Evolutionary conservation across 1,140 invertebrate genomes (phyloP).

Genomic region (Drosophila ohnishii): DNA sequence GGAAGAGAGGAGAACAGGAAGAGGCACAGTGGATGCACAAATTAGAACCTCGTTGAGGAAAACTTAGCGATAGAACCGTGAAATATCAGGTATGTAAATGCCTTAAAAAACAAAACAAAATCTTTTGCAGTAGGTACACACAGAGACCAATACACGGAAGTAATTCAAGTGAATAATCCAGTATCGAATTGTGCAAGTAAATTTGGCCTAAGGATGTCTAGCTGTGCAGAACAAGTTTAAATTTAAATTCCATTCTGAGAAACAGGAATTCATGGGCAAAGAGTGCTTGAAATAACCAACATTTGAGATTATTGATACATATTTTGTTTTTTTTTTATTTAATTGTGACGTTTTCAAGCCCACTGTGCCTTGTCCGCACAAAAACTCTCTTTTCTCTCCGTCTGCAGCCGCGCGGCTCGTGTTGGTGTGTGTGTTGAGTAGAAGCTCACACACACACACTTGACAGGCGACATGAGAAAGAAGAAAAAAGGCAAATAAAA

Average conservation of each 20-base stretch:
- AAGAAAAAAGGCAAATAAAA: constrained; percentile 60
- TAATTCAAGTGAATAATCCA: not conserved
- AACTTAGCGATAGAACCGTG: not conserved
- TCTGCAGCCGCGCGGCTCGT: constrained; percentile 25
- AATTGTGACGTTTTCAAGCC: not conserved
- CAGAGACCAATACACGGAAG: not conserved
- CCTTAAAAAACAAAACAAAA: not conserved
- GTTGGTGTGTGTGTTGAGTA: constrained; percentile 46
- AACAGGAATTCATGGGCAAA: not conserved
- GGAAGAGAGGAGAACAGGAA: constrained; percentile 9
- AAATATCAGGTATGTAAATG: constrained; percentile 1
- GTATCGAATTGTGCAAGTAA: not conserved
- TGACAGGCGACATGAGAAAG: constrained; percentile 19
- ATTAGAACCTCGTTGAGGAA: not conserved
- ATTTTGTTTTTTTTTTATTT: not conserved
- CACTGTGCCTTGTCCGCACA: constrained; percentile 43
- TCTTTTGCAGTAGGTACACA: not conserved
- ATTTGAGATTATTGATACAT: not conserved
- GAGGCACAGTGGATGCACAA: constrained; percentile 26
- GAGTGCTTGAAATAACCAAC: not conserved
- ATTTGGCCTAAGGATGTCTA: no score
- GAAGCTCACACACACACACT: constrained; percentile 51
- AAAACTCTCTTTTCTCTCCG: constrained; percentile 37
- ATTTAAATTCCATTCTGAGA: not conserved
- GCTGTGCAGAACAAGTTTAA: not conserved